Conservation (phyloP, 2,888 invertebrate genomes). For the Leuctra nigra region DNA sequence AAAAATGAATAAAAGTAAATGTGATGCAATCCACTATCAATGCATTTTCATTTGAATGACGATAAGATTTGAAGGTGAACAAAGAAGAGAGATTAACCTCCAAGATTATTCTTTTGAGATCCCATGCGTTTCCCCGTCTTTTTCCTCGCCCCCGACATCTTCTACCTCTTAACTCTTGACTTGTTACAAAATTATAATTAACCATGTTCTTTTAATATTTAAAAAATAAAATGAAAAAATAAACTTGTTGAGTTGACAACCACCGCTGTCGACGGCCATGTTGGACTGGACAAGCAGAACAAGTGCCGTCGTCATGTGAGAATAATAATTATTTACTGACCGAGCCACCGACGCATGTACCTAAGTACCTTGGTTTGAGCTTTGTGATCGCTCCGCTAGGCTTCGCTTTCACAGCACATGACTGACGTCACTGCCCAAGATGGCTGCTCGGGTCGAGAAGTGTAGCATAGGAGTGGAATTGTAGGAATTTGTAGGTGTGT, state of each 20-base stretch:
- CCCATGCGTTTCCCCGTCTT: conserved; percentile 31
- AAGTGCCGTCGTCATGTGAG: too few species aligned
- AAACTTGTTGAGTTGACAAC: conserved; percentile 33
- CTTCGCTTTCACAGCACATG: conserved; percentile 21
- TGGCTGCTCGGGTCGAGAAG: conserved; percentile 65
- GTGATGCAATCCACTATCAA: conserved; percentile 23
- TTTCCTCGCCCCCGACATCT: conserved; percentile 37
- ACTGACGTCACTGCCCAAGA: conserved; percentile 66
- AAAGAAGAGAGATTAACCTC: conserved; percentile 41
- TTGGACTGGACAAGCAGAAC: conserved; percentile 27
- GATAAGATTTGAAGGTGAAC: conserved; percentile 9
- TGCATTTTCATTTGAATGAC: conserved; percentile 20
- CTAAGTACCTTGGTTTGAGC: neutral
- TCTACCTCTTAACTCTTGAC: conserved; percentile 31
- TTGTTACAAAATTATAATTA: conserved; percentile 35
- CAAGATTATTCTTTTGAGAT: conserved; percentile 35
- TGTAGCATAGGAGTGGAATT: conserved; percentile 60
- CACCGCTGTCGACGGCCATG: conserved; percentile 35
- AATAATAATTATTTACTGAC: too few species aligned
- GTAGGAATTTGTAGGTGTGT: conserved; percentile 70
- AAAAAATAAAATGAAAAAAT: conserved; percentile 34
- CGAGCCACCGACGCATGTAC: neutral
- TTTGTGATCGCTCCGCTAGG: neutral
- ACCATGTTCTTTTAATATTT: conserved; percentile 35
- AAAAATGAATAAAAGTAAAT: conserved; percentile 34